Evolutionary conservation across 2,797 vertebrate genomes (phyloP).

Genomic region (Fratercula arctica): DNA sequence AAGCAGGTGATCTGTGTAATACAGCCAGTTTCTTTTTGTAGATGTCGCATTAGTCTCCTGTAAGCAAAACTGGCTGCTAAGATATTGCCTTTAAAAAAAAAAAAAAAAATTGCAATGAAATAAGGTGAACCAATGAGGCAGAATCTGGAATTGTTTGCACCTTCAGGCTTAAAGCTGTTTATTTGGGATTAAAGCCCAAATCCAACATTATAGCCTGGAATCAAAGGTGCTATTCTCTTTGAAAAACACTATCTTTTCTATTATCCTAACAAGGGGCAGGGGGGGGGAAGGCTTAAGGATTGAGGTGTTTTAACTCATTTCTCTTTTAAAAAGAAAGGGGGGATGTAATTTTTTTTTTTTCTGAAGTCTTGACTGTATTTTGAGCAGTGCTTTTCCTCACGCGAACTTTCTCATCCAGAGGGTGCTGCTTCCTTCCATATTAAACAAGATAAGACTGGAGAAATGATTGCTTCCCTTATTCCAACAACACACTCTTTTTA

Average conservation of each 20-base stretch:
- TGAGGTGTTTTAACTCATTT: neutral
- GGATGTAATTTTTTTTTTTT: neutral
- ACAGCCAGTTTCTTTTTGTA: neutral
- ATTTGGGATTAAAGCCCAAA: neutral
- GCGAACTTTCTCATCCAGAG: neutral
- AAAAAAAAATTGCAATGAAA: neutral
- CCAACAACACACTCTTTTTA: neutral
- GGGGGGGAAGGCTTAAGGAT: neutral
- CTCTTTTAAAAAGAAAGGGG: neutral
- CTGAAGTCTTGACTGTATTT: neutral
- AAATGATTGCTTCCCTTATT: constrained; percentile 3
- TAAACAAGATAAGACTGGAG: neutral
- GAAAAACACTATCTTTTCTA: neutral
- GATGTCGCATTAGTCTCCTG: neutral
- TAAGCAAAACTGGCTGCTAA: neutral
- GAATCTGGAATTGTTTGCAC: neutral
- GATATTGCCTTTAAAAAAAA: neutral
- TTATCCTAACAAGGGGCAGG: neutral
- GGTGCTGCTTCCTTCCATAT: constrained; percentile 16
- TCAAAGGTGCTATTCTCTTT: neutral
- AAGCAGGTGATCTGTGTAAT: neutral
- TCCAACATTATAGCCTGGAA: neutral
- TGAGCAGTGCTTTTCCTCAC: neutral
- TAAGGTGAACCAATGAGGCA: neutral
- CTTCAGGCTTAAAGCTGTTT: neutral